Percentiles rank a stretch among this genome's conserved stretches.
Conservation (phyloP, 2,888 invertebrate species). For the Electrophaes corylata region DNA sequence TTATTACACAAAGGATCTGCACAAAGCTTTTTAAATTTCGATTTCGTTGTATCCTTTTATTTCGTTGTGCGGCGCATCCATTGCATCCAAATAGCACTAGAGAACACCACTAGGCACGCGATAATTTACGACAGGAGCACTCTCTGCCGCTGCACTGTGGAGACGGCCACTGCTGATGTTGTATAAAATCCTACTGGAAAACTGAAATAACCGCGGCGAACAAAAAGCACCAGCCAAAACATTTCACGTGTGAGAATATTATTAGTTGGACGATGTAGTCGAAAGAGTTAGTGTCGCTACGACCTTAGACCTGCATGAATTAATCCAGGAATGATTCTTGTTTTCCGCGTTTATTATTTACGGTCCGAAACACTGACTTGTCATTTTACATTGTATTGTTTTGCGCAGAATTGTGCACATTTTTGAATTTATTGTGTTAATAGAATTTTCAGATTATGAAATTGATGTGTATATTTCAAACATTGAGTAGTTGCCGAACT, state of each 20-base stretch:
- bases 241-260: constrained; percentile 83
- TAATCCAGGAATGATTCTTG: constrained; percentile 60
- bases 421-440: constrained; percentile 55
- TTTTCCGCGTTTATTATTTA: constrained; percentile 57
- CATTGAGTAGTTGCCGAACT: constrained; percentile 14
- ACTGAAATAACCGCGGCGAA: constrained; percentile 83
- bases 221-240: constrained; percentile 84
- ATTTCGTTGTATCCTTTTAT: constrained; percentile 50
- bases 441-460: constrained; percentile 54
- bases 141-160: constrained; percentile 62
- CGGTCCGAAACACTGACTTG: constrained; percentile 39
- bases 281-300: constrained; percentile 77
- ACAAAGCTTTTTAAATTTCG: constrained; percentile 43
- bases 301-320: constrained; percentile 63
- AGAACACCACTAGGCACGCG: constrained; percentile 43
- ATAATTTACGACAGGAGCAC: constrained; percentile 39
- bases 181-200: constrained; percentile 83
- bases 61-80: constrained; percentile 50
- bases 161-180: constrained; percentile 79
- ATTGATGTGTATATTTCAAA: constrained; percentile 12
- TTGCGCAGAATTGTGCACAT: constrained; percentile 29
- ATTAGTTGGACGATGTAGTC: constrained; percentile 84
- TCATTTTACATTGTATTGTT: constrained; percentile 43
- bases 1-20: constrained; percentile 46
- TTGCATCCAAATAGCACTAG: constrained; percentile 45